Evolutionary conservation across 35 echinoderm and acorn worm genomes (phyloP).

Genomic region (Eucidaris tribuloides): DNA sequence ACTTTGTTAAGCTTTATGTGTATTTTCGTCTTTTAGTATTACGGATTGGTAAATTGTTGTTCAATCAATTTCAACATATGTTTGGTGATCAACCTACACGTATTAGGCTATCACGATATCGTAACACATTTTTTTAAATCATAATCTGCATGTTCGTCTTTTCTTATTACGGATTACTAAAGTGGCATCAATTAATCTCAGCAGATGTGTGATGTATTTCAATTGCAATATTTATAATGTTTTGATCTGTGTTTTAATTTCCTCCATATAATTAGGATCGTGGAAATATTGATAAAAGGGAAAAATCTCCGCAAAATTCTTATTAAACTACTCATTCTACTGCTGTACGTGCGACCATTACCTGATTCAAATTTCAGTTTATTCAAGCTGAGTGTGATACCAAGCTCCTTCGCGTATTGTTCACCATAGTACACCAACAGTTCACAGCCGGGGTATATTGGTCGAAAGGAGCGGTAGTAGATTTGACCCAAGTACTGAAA

Average conservation of each 20-base stretch:
- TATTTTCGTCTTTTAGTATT: too few relatives aligned
- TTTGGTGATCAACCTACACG: too few relatives aligned
- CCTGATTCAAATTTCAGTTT: not conserved
- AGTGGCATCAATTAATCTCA: not conserved
- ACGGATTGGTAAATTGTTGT: too few relatives aligned
- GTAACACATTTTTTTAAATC: too few relatives aligned
- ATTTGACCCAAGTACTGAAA: constrained; percentile 90
- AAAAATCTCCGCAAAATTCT: not conserved
- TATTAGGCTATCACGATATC: too few relatives aligned
- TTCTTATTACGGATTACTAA: not conserved
- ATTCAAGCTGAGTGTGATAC: constrained; percentile 25
- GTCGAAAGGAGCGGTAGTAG: constrained; percentile 90
- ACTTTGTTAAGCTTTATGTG: too few relatives aligned
- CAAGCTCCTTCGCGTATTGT: constrained; percentile 84
- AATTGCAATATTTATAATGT: not conserved
- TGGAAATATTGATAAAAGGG: not conserved
- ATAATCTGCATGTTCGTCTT: too few relatives aligned
- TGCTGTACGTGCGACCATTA: not conserved
- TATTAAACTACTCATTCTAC: not conserved
- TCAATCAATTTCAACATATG: too few relatives aligned
- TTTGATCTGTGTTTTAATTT: not conserved
- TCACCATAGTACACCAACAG: constrained; percentile 94
- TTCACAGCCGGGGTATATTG: constrained; percentile 69
- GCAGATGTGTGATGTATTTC: too few relatives aligned
- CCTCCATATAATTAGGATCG: not conserved